Base-by-base conservation (phyloP, 2,797 vertebrate species). In the Alectoris magna region DNA sequence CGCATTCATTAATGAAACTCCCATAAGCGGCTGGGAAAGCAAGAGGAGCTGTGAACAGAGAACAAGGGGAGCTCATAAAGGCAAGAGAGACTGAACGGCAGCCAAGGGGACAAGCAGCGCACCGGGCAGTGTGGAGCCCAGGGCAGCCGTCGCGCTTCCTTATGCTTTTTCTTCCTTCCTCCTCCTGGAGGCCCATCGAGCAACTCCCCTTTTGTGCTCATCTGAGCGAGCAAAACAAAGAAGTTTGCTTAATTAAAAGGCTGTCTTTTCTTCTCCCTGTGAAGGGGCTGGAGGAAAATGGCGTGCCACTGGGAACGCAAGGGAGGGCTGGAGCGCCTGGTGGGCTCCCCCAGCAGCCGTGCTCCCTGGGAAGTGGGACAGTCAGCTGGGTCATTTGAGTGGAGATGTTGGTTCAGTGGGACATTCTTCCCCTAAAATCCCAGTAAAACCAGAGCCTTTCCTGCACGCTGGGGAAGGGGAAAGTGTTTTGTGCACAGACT, bases 51-150 rank as follows among this genome's bases (percentile, higher is more conserved):
- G 95, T 56, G 95, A 95, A 84, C 88, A 96, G 87, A 95, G 94
- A 96, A 97, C 93, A 97, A 96, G 96, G 94, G 92, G 93, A 94
- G 96, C 96, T 97, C 93, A 95, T 96, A 97, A 96, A 96, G 94
- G 91, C 94, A 94, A 95, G 86, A 44, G 95, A 97, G 97, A 97
- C 96, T 97, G 97, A 98, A 97, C 14, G 96, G 97, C 97, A 97
- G 97, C 97, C 97, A 97, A 96, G 80, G 92, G 85, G 96, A 77
- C 84, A 92, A 96, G 93, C 76, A 82, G 91, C 80, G 19, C 53
- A 69, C 92, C 59, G 88, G 94, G 96, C 96, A 97, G 88, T 2
- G 58, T 21, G 8, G 91, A 93, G 87, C 81, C 56, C 90, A 88
- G 95, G 75, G 95, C 79, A 81, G 94, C 88, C 87, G 93, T 84